Conservation (phyloP, 92 coral and sea anemone genomes). For the Parazoanthus atlanticus region DNA sequence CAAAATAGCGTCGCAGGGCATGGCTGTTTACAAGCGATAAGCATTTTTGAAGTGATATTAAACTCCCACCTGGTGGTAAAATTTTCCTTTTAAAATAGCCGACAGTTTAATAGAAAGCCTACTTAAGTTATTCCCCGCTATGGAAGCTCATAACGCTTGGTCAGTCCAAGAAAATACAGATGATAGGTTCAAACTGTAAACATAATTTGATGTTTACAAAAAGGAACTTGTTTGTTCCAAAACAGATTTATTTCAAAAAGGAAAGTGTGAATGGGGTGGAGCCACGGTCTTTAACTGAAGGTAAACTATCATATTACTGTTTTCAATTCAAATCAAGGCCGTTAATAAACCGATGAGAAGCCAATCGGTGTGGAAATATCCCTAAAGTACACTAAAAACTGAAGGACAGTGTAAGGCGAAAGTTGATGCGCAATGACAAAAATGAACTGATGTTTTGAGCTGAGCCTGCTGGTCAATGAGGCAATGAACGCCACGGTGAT, state of each 20-base stretch:
- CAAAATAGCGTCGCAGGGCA: constrained; percentile 15
- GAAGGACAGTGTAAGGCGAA: neutral
- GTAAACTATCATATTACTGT: constrained; percentile 5
- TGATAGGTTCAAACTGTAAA: constrained; percentile 1
- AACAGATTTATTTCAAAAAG: constrained; percentile 2
- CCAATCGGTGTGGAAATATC: neutral
- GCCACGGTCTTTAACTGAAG: neutral
- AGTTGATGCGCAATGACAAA: neutral
- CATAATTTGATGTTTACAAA: constrained; percentile 28
- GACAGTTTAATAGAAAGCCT: constrained; percentile 28
- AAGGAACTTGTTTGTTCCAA: constrained; percentile 20
- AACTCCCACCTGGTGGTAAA: constrained; percentile 45
- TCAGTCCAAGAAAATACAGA: constrained; percentile 5
- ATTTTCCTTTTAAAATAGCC: constrained; percentile 39
- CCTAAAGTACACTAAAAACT: neutral
- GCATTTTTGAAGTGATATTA: constrained; percentile 34
- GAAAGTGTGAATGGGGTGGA: constrained; percentile 33
- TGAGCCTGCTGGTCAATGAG: neutral
- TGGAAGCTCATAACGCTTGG: neutral
- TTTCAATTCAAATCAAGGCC: neutral
- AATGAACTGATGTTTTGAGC: neutral
- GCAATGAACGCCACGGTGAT: neutral
- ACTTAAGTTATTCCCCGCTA: constrained; percentile 14
- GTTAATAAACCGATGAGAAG: neutral
- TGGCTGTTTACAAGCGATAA: constrained; percentile 21